Conservation (phyloP, 2,888 invertebrate species). For the Poecilus cupreus region DNA sequence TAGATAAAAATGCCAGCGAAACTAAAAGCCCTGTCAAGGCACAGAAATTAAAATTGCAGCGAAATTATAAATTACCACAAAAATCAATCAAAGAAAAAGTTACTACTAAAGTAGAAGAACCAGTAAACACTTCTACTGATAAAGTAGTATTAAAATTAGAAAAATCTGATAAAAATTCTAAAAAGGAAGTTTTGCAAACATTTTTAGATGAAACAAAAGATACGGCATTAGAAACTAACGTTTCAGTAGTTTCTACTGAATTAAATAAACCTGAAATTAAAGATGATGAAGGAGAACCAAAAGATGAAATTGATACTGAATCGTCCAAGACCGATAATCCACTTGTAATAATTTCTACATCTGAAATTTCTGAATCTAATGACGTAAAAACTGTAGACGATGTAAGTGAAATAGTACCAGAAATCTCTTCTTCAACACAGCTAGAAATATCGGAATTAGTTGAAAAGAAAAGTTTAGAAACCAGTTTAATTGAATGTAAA, state of each 20-base stretch:
- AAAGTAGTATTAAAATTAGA: not conserved
- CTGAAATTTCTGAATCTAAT: not conserved
- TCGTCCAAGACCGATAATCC: not conserved
- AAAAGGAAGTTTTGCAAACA: not conserved
- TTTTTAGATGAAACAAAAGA: not conserved
- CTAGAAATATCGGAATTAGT: not conserved
- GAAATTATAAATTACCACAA: slow-evolving; percentile 47
- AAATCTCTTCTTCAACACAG: not conserved
- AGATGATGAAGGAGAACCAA: slow-evolving; percentile 36
- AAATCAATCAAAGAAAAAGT: not conserved
- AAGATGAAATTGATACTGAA: not conserved
- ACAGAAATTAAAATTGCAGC: slow-evolving; percentile 49
- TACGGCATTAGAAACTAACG: not conserved
- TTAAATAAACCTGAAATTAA: not conserved
- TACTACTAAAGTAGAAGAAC: not conserved
- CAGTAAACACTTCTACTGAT: not conserved
- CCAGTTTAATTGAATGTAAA: not conserved
- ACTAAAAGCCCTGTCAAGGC: not conserved
- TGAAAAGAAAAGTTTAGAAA: not conserved
- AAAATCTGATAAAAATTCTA: not conserved
- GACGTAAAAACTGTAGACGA: not conserved
- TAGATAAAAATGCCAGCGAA: not conserved
- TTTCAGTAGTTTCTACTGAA: not conserved
- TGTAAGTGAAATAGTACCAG: not conserved
- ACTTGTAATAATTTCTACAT: not conserved